A percentile compares a stretch with the other conserved stretches of the same genome.
These are phyloP conservation scores for Drosophila auraria DNA, from an alignment of 1,140 invertebrate species.

Conservation along the genomic window DNA sequence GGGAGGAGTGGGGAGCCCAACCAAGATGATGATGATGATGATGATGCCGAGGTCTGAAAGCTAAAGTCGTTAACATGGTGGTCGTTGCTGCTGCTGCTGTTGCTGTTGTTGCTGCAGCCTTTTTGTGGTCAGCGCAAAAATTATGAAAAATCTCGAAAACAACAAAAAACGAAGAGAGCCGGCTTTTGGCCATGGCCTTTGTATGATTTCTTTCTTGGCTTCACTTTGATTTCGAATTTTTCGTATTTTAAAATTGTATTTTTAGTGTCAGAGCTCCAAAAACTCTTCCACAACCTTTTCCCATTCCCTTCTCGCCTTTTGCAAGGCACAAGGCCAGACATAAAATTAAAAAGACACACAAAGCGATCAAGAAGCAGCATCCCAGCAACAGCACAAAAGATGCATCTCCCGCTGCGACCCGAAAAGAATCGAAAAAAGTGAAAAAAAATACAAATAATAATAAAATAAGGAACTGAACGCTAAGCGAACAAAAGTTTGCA, in stretches of 20 bases:
- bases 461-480: conserved; percentile 26
- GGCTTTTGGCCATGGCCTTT: conserved; percentile 60
- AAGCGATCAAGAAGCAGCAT: conserved; percentile 58
- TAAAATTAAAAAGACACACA: conserved; percentile 79
- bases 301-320: conserved; percentile 3
- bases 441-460: conserved; percentile 23
- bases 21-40: conserved; percentile 45
- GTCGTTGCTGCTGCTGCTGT: conserved; percentile 31
- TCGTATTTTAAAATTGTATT: conserved; percentile 68
- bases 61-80: conserved; percentile 78
- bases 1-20: conserved; percentile 6
- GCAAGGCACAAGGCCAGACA: conserved; percentile 67
- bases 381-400: conserved; percentile 43
- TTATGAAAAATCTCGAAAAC: conserved; percentile 79
- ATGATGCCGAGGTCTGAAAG: conserved; percentile 41
- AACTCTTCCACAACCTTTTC: conserved; percentile 29
- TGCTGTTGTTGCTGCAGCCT: conserved; percentile 44
- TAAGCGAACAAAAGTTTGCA: conserved; percentile 1
- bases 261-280: conserved; percentile 70
- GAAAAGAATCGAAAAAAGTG: conserved; percentile 36
- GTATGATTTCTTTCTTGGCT: conserved; percentile 68
- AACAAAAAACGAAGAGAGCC: conserved; percentile 12
- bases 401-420: conserved; percentile 77
- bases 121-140: conserved; percentile 80
- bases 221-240: conserved; percentile 58